Base-by-base conservation (phyloP, 2,888 invertebrate genomes). In the Thymelicus acteon region DNA sequence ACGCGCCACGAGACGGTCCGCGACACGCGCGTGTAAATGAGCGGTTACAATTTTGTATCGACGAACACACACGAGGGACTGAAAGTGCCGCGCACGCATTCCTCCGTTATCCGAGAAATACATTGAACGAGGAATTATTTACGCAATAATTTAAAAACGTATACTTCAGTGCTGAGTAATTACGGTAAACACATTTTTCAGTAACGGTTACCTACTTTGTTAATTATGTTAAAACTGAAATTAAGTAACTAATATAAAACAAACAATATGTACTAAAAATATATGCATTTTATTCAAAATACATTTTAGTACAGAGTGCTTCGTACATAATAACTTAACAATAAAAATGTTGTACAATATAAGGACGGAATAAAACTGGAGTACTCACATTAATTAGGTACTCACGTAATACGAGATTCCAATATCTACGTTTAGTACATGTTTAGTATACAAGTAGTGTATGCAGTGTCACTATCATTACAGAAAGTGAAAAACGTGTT, bases 331-430 rank as follows among this genome's bases (percentile, higher is more conserved):
- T 57, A 57, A 57, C 57, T 54, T 54, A 54, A 52, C 24, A 70
- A 60, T 72, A 44, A 61, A 61, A 72, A 73, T 67, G 63, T 58
- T 60, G 37, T 57, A 71, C 63, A 66, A 62, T 61, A 47, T 15
- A 44, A n/a, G 47, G 61, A 57, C 57, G 57, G 57, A 57, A 57
- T 57, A 24, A 54, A 54, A 24, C 12, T 19, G 37, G 10, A 57
- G 37, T 57, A 57, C 12, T 31, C 31, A 31, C 31, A 5, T 31
- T 31, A 31, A 13, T 37, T 57, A 24, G 19, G 24, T 37, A 31
- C 6, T 13, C 57, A 37, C 13, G 31, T 13, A 15, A 54, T 57
- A 57, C 31, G 37, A 31, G 57, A 57, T 57, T 57, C 57, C 31
- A 19, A 4, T 37, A 37, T 57, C 10, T 24, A 12, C 24, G 44